Evolutionary conservation across 2,888 invertebrate genomes (phyloP).

Genomic region (Callosobruchus maculatus): DNA sequence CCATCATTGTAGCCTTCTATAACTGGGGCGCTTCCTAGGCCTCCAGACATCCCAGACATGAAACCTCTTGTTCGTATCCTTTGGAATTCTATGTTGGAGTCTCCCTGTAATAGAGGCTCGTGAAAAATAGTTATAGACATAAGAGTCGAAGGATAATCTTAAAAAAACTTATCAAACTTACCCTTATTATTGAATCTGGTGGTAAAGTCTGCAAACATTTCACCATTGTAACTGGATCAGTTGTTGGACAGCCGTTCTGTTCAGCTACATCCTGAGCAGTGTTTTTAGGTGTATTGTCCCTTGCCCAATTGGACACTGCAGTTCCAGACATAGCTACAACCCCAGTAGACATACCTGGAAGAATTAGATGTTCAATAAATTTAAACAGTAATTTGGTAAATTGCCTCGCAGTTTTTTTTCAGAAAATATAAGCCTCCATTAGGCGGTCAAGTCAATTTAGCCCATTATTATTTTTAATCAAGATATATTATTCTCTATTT

Average conservation of each 20-base stretch:
- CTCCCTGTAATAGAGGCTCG: slow-evolving; percentile 48
- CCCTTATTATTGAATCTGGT: slow-evolving; percentile 47
- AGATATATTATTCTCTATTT: too few species aligned
- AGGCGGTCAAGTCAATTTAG: too few species aligned
- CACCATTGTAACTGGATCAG: slow-evolving; percentile 59
- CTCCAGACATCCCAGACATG: slow-evolving; percentile 61
- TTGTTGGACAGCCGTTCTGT: slow-evolving; percentile 60
- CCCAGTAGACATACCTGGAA: slow-evolving; percentile 52
- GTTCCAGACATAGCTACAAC: slow-evolving; percentile 75
- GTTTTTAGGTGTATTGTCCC: slow-evolving; percentile 60
- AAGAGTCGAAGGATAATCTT: too few species aligned
- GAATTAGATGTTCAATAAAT: slow-evolving; percentile 1
- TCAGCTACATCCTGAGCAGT: slow-evolving; percentile 61
- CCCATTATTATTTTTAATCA: too few species aligned
- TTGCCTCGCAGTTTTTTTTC: too few species aligned
- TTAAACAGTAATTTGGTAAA: background rate
- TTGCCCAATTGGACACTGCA: slow-evolving; percentile 67
- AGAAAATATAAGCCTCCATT: too few species aligned
- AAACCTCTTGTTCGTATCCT: slow-evolving; percentile 58
- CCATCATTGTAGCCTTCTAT: slow-evolving; percentile 64
- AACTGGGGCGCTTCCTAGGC: slow-evolving; percentile 63
- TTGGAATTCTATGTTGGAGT: slow-evolving; percentile 57
- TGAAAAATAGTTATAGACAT: background rate
- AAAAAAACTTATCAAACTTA: slow-evolving; percentile 29
- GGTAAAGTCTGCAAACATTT: slow-evolving; percentile 60